A percentile compares a stretch with the other conserved stretches of the same genome.
Evolutionary conservation across 2,113 vertebrate species (phyloP).

Genomic region (Lampris megalopsis): DNA sequence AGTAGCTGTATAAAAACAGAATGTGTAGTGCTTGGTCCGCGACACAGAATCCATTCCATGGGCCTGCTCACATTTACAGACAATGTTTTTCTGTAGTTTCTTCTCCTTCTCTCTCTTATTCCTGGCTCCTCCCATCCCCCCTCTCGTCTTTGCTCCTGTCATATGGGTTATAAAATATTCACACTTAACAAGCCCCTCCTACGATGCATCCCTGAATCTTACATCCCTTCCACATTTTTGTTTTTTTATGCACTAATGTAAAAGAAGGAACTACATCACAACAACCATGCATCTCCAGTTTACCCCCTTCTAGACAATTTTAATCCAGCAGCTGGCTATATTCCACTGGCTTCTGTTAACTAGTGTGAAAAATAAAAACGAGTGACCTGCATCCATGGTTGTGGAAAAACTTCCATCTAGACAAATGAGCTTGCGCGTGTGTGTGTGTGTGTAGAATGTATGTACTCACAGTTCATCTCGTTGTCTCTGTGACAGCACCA

Average conservation of each 20-base stretch:
- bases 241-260: constrained; percentile 5
- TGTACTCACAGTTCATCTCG: constrained; percentile 97
- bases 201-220: constrained; percentile 49
- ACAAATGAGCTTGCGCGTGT: too few species aligned
- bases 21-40: background rate
- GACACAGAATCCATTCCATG: constrained; percentile 14
- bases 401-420: background rate
- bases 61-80: constrained; percentile 27
- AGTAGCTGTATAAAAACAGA: background rate
- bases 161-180: constrained; percentile 80
- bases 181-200: constrained; percentile 59
- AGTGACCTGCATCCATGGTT: background rate
- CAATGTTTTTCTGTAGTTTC: constrained; percentile 21
- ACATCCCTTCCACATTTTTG: constrained; percentile 37
- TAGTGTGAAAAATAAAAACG: background rate
- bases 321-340: background rate
- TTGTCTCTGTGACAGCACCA: constrained; percentile 99
- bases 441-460: background rate
- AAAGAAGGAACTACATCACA: constrained; percentile 16
- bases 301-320: background rate
- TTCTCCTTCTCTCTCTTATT: constrained; percentile 1
- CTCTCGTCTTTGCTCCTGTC: constrained; percentile 46
- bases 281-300: constrained; percentile 8
- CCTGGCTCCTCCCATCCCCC: constrained; percentile 34
- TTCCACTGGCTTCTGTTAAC: constrained; percentile 2